Evolutionary conservation across 35 echinoderm and acorn worm genomes (phyloP), one percentile per base, ranked within the genome.

Genomic region (Hemicentrotus pulcherrimus): DNA sequence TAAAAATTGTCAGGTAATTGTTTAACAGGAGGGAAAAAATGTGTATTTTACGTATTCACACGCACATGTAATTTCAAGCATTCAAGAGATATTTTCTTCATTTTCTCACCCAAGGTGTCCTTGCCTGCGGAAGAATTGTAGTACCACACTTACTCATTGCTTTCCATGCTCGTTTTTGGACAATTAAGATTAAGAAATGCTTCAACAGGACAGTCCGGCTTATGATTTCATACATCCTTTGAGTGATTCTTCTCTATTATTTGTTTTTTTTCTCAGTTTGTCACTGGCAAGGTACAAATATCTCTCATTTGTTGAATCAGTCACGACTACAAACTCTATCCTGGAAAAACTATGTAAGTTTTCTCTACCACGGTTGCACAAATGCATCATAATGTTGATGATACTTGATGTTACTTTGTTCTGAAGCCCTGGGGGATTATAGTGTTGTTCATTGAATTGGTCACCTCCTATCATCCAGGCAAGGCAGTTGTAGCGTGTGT

Each of bases 51-150:
- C 35, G 0, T 41, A 41, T 41, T 41, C 35, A 41, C 35, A 41
- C 35, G 3, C 35, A 41, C n/a, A n/a, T n/a, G n/a, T n/a, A n/a
- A n/a, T n/a, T n/a, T n/a, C n/a, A n/a, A n/a, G n/a, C n/a, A n/a
- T n/a, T 70, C 61, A 70, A 70, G 4, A 5, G 15, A 70, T 70
- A 70, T 70, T 70, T 70, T 70, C 61, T 70, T 70, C 61, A 70
- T 70, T 24, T 70, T 70, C 24, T 94, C 46, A 61, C 19, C 91
- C 22, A 96, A 90, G 15, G 89, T 96, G 31, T 96, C 93, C 85
- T 93, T 92, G 46, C 95, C 95, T 32, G 91, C 87, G 45, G 95
- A 58, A 2, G 91, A 35, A 45, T 96, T 93, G 88, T 95, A 88
- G 61, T 96, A 96, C 90, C 95, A 92, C 48, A 96, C 86, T 88